These are phyloP conservation scores for Cephonodes hylas DNA, from an alignment of 2,888 invertebrate species.

Conservation along the genomic window DNA sequence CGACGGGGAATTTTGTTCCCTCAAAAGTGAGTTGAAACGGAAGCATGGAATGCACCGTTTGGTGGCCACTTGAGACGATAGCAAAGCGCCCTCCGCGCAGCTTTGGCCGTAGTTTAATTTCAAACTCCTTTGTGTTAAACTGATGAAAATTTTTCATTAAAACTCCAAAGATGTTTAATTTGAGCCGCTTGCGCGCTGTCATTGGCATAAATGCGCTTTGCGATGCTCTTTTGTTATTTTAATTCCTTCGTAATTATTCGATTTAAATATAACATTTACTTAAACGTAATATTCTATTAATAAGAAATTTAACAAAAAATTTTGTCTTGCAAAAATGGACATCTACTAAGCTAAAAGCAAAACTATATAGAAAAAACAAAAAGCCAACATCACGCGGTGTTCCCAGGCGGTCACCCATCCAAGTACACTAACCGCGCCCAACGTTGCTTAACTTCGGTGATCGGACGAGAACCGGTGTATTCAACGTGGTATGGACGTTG, in stretches of 20 bases:
- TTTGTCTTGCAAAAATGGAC: too few relatives aligned
- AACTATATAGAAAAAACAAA: slow-evolving; percentile 14
- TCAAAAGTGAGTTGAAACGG: neutral
- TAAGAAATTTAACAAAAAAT: too few relatives aligned
- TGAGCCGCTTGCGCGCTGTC: neutral
- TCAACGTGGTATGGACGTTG: slow-evolving; percentile 46
- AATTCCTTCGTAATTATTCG: too few relatives aligned
- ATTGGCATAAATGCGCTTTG: neutral
- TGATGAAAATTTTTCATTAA: slow-evolving; percentile 17
- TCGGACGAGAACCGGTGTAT: slow-evolving; percentile 70
- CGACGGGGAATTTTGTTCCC: neutral
- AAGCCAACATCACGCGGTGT: slow-evolving; percentile 49
- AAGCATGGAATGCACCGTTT: slow-evolving; percentile 4
- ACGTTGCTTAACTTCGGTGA: slow-evolving; percentile 72
- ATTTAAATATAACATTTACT: too few relatives aligned
- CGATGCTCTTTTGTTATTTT: neutral
- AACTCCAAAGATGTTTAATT: neutral
- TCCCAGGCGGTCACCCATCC: slow-evolving; percentile 71
- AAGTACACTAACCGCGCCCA: slow-evolving; percentile 70
- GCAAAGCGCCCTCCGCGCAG: slow-evolving; percentile 10
- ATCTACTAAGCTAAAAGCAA: too few relatives aligned
- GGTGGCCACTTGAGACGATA: slow-evolving; percentile 19
- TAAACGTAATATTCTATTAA: too few relatives aligned
- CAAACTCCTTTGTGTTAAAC: slow-evolving; percentile 13
- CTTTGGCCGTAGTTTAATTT: slow-evolving; percentile 22